These are phyloP conservation scores for Cephus pygmeus DNA, from an alignment of 2,888 invertebrate species.

Conservation along the genomic window DNA sequence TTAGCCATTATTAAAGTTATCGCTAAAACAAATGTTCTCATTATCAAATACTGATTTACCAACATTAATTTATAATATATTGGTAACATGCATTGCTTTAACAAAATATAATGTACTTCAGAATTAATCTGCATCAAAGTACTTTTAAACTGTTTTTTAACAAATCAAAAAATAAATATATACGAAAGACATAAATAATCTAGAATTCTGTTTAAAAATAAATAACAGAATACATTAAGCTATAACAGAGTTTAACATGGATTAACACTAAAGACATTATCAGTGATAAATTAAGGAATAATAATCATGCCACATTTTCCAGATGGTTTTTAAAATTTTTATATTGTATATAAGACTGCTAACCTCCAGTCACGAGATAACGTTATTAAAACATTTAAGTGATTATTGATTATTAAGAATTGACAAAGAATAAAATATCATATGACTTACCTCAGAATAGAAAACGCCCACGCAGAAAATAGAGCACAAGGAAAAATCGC, in stretches of 20 bases:
- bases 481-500: neutral
- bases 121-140: neutral
- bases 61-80: neutral
- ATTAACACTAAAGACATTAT: neutral
- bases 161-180: neutral
- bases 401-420: neutral
- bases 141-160: neutral
- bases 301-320: neutral
- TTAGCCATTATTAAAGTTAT: slow-evolving; percentile 37
- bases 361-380: neutral
- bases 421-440: neutral
- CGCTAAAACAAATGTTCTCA: neutral
- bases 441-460: slow-evolving; percentile 2
- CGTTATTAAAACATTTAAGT: neutral
- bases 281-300: neutral
- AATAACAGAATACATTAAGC: neutral
- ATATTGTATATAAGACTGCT: neutral
- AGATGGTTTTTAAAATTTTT: neutral
- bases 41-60: neutral
- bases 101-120: neutral
- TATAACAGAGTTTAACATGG: neutral
- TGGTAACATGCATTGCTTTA: neutral
- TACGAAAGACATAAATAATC: neutral
- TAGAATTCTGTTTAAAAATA: neutral
- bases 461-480: neutral